phyloP scores from a whole-genome alignment of 2,113 vertebrate species.

The Mellivora capensis region DNA sequence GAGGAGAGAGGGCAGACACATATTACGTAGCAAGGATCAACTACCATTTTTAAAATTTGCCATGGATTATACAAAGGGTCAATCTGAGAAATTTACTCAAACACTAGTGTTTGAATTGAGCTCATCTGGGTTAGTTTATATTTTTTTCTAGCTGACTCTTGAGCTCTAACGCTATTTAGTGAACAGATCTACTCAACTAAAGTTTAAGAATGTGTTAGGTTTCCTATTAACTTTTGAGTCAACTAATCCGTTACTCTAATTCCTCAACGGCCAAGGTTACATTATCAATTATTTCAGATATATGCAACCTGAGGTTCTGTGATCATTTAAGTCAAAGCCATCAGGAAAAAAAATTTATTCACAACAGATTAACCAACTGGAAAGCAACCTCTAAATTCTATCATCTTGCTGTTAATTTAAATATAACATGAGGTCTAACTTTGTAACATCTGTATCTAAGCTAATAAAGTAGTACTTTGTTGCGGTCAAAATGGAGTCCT shows the following conservation, averaged over 20 bases:
- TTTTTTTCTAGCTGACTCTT: background rate
- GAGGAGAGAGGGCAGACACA: background rate
- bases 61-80: background rate
- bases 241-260: background rate
- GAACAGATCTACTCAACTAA: background rate
- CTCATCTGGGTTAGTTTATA: background rate
- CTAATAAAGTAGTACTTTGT: background rate
- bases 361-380: background rate
- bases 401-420: background rate
- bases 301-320: background rate
- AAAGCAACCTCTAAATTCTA: background rate
- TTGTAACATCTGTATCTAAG: background rate
- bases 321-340: background rate
- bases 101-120: background rate
- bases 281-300: background rate
- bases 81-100: background rate
- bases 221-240: background rate
- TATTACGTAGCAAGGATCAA: background rate
- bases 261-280: background rate
- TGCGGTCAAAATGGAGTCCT: constrained; percentile 3
- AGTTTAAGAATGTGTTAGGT: background rate
- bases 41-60: background rate
- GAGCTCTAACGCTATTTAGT: background rate
- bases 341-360: background rate
- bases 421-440: background rate